These are phyloP conservation scores for Paramisgurnus dabryanus DNA, from an alignment of 2,113 vertebrate species.

Conservation along the genomic window DNA sequence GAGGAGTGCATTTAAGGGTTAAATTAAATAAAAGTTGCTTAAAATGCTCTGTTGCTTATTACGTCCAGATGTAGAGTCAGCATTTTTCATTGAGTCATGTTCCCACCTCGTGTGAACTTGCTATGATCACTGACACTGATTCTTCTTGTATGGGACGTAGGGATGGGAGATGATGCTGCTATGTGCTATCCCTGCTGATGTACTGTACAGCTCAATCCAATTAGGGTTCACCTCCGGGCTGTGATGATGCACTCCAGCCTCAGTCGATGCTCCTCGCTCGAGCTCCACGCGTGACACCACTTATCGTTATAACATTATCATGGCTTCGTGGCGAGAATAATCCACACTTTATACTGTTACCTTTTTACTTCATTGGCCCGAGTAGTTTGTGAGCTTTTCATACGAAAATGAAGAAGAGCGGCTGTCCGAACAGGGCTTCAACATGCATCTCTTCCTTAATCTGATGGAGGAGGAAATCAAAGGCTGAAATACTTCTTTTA, in stretches of 20 bases:
- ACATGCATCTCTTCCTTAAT: conserved; percentile 21
- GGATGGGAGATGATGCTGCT: conserved; percentile 58
- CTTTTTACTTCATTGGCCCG: not conserved
- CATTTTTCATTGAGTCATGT: conserved; percentile 29
- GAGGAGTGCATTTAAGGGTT: too few relatives aligned
- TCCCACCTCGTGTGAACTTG: conserved; percentile 25
- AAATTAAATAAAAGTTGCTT: not conserved
- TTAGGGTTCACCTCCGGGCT: conserved; percentile 64
- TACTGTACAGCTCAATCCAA: conserved; percentile 70
- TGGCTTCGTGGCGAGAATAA: conserved; percentile 22
- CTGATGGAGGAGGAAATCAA: conserved; percentile 28
- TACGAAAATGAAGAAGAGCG: conserved; percentile 45
- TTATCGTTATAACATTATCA: not conserved
- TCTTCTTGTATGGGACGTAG: conserved; percentile 27
- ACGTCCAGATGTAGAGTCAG: not conserved
- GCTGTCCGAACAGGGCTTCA: conserved; percentile 3
- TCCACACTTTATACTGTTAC: not conserved
- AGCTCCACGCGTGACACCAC: conserved; percentile 26
- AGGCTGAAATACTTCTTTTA: not conserved
- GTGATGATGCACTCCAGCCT: conserved; percentile 37
- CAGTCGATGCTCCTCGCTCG: conserved; percentile 22
- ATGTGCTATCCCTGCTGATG: conserved; percentile 72
- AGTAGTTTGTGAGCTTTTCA: conserved; percentile 9
- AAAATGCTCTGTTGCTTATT: not conserved
- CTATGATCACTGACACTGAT: conserved; percentile 23